phyloP scores from a whole-genome alignment of 2,113 vertebrate species.

The Phodopus roborovskii region DNA sequence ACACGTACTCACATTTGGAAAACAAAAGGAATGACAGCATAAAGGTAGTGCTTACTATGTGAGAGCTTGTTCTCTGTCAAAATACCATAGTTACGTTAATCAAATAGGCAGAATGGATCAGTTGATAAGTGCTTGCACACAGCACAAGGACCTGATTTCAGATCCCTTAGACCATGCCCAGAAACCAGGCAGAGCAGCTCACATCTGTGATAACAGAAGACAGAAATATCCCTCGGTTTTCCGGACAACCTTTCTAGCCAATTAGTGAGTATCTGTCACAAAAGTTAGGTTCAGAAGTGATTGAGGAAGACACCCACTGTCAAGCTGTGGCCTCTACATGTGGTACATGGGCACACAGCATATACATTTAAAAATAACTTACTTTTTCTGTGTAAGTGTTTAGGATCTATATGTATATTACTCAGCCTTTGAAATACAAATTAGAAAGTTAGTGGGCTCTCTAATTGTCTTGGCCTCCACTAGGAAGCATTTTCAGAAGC shows the following conservation, averaged over 20 bases:
- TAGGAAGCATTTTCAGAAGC: constrained; percentile 45
- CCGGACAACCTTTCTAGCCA: background rate
- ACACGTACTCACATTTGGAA: background rate
- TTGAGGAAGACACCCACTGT: background rate
- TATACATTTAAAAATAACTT: background rate
- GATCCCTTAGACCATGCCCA: background rate
- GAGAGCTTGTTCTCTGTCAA: constrained; percentile 40
- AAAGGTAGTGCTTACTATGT: background rate
- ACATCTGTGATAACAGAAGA: too few relatives aligned
- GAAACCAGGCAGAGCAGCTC: too few relatives aligned
- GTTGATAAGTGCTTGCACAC: background rate
- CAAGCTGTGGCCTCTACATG: background rate
- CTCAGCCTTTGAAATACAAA: constrained; percentile 35
- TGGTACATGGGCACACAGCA: background rate
- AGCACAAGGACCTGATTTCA: background rate
- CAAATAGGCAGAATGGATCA: background rate
- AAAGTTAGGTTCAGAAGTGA: background rate
- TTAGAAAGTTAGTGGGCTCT: background rate
- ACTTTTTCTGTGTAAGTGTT: constrained; percentile 42
- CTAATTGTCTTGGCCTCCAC: background rate
- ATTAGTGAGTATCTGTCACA: background rate
- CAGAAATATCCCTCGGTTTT: too few relatives aligned
- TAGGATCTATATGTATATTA: constrained; percentile 13
- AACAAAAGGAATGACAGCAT: background rate
- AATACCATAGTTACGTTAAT: constrained; percentile 33